phyloP scores from a whole-genome alignment of 2,113 vertebrate species.

The Beaufortia kweichowensis region DNA sequence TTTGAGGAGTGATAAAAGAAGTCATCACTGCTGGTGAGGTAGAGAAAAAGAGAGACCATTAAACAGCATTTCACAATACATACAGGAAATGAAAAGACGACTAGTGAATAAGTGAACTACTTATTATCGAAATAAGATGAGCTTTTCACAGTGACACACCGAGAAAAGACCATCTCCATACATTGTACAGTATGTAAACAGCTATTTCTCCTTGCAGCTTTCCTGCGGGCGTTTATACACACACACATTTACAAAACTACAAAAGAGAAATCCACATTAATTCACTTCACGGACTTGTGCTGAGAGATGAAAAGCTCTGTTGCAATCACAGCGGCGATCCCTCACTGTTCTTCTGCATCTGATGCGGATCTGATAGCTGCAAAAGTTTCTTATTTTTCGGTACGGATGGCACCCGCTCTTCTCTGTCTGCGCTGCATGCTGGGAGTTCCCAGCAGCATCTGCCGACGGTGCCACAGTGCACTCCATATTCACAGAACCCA shows the following conservation, averaged over 20 bases:
- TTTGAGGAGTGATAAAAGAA: slow-evolving; percentile 49
- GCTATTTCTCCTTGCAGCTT: slow-evolving; percentile 11
- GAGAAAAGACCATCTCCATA: neutral
- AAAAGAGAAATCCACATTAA: slow-evolving; percentile 2
- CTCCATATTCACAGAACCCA: slow-evolving; percentile 53
- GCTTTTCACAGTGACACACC: neutral
- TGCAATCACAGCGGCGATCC: slow-evolving; percentile 28
- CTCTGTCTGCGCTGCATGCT: slow-evolving; percentile 41
- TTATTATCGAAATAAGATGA: slow-evolving; percentile 19
- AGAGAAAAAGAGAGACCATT: slow-evolving; percentile 35
- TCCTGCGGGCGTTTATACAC: neutral
- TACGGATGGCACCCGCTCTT: neutral
- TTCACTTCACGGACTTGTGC: slow-evolving; percentile 18
- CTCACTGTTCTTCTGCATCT: slow-evolving; percentile 10
- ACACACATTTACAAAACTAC: neutral
- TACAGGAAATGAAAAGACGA: neutral
- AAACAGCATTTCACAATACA: slow-evolving; percentile 33
- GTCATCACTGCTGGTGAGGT: slow-evolving; percentile 56
- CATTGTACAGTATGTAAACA: neutral
- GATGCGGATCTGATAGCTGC: neutral
- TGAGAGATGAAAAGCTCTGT: slow-evolving; percentile 30
- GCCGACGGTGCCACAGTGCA: slow-evolving; percentile 60
- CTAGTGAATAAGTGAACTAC: neutral
- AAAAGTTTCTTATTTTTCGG: slow-evolving; percentile 33
- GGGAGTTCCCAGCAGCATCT: slow-evolving; percentile 57